These are phyloP conservation scores for Vimba vimba DNA, from an alignment of 2,113 vertebrate genomes.

Conservation along the genomic window DNA sequence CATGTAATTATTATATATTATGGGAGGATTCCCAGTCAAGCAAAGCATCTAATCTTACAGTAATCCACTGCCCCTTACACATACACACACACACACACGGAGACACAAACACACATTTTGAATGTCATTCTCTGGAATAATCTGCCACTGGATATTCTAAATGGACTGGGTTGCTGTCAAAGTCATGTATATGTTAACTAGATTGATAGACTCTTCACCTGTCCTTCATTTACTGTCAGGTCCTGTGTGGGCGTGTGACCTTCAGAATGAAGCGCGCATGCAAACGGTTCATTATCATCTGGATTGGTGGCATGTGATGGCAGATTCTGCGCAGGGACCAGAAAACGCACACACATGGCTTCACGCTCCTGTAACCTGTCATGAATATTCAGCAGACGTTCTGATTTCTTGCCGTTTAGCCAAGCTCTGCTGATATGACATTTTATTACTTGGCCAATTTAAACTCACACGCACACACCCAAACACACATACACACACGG, in stretches of 20 bases:
- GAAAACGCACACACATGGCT: conserved; percentile 1
- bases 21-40: conserved; percentile 51
- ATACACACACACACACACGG: conserved; percentile 8
- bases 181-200: conserved; percentile 13
- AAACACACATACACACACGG: conserved; percentile 6
- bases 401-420: conserved; percentile 34
- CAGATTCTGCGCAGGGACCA: background rate
- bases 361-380: background rate
- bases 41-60: conserved; percentile 46
- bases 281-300: conserved; percentile 41
- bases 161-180: conserved; percentile 26
- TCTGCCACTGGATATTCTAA: conserved; percentile 15
- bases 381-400: conserved; percentile 45
- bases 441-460: conserved; percentile 34
- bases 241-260: conserved; percentile 8
- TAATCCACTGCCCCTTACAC: conserved; percentile 24
- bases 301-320: conserved; percentile 16
- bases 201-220: conserved; percentile 32
- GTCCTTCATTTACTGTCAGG: conserved; percentile 16
- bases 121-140: conserved; percentile 38
- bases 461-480: background rate
- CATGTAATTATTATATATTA: conserved; percentile 56
- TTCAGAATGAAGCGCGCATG: conserved; percentile 32
- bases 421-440: conserved; percentile 41
- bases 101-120: conserved; percentile 33